Evolutionary conservation across 1,140 invertebrate genomes (phyloP), one percentile per base, ranked within the genome.

Genomic region (Lepidurus couesii): DNA sequence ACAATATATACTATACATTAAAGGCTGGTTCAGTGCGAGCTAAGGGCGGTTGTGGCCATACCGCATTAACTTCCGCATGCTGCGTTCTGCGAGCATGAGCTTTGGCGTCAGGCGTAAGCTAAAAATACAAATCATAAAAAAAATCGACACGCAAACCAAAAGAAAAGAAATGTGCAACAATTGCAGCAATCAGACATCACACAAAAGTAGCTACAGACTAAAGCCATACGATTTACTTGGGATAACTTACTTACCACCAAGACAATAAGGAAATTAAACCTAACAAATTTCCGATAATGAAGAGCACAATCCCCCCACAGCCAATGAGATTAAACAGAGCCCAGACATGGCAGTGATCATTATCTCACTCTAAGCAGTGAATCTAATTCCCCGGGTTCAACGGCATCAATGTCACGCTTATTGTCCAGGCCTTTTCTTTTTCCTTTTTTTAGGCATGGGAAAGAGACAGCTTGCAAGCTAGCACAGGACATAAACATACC

Each of bases 61-160:
- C 75, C n/a, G 76, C 76, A 76, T 77, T 75, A 7, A 73, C 65
- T 8, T 76, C 77, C 45, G 73, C 75, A 76, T 79, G 75, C 53
- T 16, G 45, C 47, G 45, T 44, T 45, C 73, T 76, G 53, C 53
- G 11, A 73, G 73, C 44, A 44, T 42, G 75, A 26, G 44, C 75
- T 84, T 93, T 93, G 43, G 88, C 89, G 84, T 95, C 93, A 0
- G 94, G 94, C 16, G 94, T 96, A 81, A 96, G 88, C 91, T 92
- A 81, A 65, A 86, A 82, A 80, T 78, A 80, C 80, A 81, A 83
- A 47, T 76, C 78, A 34, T 34, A 34, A 34, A 34, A 34, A 79
- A 47, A 80, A 80, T 81, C 10, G 73, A 77, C 79, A 73, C 45
- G 81, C 53, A 82, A 76, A 80, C 78, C 43, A 74, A 79, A 26